These are phyloP conservation scores for Pycnonotus jocosus DNA, from an alignment of 2,113 vertebrate species.

Conservation along the genomic window DNA sequence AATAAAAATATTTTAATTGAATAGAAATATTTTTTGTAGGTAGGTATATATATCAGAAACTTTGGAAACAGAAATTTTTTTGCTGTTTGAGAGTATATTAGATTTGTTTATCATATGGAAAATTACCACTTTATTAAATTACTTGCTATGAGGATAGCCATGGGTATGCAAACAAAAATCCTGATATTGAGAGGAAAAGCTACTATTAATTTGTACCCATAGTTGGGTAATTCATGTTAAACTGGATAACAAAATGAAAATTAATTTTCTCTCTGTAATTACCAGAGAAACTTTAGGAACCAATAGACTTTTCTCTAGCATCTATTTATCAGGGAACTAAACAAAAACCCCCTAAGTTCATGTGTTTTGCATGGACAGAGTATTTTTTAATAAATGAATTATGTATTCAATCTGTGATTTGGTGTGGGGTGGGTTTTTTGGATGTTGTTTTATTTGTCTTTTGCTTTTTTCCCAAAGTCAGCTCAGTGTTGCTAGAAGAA, in stretches of 20 bases:
- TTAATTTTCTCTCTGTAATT: not conserved
- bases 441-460: not conserved
- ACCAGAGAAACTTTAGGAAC: not conserved
- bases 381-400: not conserved
- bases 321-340: not conserved
- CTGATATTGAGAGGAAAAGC: not conserved
- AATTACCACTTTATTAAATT: not conserved
- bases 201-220: not conserved
- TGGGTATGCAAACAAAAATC: not conserved
- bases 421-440: fast-evolving
- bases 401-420: not conserved
- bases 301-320: not conserved
- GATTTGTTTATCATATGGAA: not conserved
- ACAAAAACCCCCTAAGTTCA: fast-evolving
- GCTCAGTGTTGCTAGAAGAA: not conserved
- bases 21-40: not conserved
- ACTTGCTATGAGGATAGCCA: not conserved
- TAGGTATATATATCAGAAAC: not conserved
- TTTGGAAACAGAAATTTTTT: not conserved
- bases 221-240: not conserved
- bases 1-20: not conserved
- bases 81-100: not conserved
- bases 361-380: fast-evolving
- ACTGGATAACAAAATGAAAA: not conserved
- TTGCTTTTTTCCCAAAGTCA: not conserved